These are phyloP conservation scores for Pyrrhosoma nymphula DNA, from an alignment of 2,888 invertebrate species.

Conservation along the genomic window DNA sequence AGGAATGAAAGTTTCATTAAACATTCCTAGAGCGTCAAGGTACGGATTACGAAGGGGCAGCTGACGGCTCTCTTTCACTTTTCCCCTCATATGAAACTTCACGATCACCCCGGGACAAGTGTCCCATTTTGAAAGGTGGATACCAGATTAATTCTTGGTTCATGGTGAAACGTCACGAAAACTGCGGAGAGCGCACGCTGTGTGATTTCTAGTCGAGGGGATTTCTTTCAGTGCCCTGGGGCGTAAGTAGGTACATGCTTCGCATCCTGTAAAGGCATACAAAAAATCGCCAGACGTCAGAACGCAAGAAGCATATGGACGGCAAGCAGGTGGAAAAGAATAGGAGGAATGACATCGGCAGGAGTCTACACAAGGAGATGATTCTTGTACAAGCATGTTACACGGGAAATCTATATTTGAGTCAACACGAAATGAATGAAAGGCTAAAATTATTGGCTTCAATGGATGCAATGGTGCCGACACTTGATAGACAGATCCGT, in stretches of 20 bases:
- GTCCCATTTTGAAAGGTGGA: constrained; percentile 22
- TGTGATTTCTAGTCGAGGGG: neutral
- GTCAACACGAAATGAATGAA: neutral
- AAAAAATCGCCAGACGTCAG: neutral
- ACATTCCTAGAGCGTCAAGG: neutral
- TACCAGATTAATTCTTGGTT: neutral
- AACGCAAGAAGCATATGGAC: neutral
- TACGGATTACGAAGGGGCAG: neutral
- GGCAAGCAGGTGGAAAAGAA: neutral
- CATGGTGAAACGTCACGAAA: neutral
- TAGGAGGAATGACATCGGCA: neutral
- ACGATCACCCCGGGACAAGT: neutral
- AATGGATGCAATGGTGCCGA: neutral
- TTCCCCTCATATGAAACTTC: neutral
- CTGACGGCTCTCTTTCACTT: neutral
- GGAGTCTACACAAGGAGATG: neutral
- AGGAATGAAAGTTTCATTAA: neutral
- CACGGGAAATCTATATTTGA: neutral
- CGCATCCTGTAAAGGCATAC: neutral
- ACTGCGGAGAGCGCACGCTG: neutral
- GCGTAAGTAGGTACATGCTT: neutral
- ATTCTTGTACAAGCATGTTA: neutral
- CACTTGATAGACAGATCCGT: neutral
- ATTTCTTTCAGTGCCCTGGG: neutral
- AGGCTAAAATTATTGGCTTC: neutral